Evolutionary conservation across 2,113 vertebrate genomes (phyloP), one percentile per base, ranked within the genome.

Genomic region (Otocyon megalotis): DNA sequence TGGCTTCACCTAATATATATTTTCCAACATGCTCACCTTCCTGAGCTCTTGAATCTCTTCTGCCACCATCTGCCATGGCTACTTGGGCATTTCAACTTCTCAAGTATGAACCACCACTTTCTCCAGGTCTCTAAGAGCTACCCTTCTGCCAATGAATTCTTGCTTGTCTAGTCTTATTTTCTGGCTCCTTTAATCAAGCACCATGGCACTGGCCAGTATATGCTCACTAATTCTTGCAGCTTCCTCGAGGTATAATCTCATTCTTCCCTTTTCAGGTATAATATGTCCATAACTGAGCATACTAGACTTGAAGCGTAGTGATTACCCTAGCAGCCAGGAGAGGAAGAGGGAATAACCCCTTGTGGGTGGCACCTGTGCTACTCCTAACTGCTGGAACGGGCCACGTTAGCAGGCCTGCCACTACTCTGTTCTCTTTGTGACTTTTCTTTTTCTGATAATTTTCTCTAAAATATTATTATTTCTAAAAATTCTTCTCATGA

Each of bases 401-500:
- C 62, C 37, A 14, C 48, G 86, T 60, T 43, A 85, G 37, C 65
- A 60, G 22, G 20, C 56, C 17, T 20, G 1, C 11, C 22, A 17
- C 13, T 53, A 90, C 16, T 92, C 8, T 28, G 48, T 84, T 87
- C 81, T 63, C 67, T 50, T 65, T 17, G 77, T 22, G 30, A 79
- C 22, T 30, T 54, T 28, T 48, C 43, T 88, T 43, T 85, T 65
- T 58, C n/a, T 76, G 53, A 56, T 35, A 60, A 93, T 80, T 63
- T 82, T 84, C 69, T 76, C 60, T 79, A 91, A 82, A 83, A 91
- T 71, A 91, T 24, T 43, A 35, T 35, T 77, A n/a, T 63, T 82
- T 58, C 30, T 84, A n/a, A 72, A 92, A 92, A n/a, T 63, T 58
- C 37, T 96, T 4, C 30, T 53, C 65, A n/a, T 87, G 35, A 94